Evolutionary conservation across 2,797 vertebrate species (phyloP), one percentile per base, ranked within the genome.

Genomic region (Labeo calbasu): DNA sequence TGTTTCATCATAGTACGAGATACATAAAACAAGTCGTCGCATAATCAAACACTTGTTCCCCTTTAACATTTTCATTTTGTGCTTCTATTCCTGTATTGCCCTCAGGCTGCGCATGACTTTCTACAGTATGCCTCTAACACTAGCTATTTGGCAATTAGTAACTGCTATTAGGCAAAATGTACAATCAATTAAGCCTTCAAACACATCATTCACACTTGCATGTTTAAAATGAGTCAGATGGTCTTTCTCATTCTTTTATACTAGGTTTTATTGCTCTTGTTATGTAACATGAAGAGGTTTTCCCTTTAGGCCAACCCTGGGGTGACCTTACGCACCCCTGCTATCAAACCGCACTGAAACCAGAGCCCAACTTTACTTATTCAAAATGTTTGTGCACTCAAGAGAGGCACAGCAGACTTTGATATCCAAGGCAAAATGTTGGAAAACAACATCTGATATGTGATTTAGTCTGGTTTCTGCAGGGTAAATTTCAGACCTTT

Each of bases 231-330:
- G 9, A 51, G 25, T 51, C 17, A 6, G 4, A 25, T 53, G 63
- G 32, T 50, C 43, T 23, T 75, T 66, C 13, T 65, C 23, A 66
- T n/a, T 36, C 17, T 48, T 40, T 17, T 40, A 53, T 23, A 28
- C n/a, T 61, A 8, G 40, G 40, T n/a, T 21, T 5, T 77, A 25
- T 51, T 53, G 43, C n/a, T 59, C 79, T 23, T 25, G 70, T 43
- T 86, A 84, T 87, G 77, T 84, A 89, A 89, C 83, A n/a, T 2
- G 53, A 83, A 12, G 36, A 83, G 87, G 84, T 73, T 88, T 89
- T 83, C 68, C 79, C 87, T 79, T 83, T 84, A 81, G 88, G 89
- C 81, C 71, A 80, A 51, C 68, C 51, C 25, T 46, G 13, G 73
- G 55, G 48, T 55, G 19, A 73, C 69, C 69, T 63, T 17, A 50